Evolutionary conservation across 1,140 invertebrate species (phyloP).

Genomic region (Pseudobourletiella spinata): DNA sequence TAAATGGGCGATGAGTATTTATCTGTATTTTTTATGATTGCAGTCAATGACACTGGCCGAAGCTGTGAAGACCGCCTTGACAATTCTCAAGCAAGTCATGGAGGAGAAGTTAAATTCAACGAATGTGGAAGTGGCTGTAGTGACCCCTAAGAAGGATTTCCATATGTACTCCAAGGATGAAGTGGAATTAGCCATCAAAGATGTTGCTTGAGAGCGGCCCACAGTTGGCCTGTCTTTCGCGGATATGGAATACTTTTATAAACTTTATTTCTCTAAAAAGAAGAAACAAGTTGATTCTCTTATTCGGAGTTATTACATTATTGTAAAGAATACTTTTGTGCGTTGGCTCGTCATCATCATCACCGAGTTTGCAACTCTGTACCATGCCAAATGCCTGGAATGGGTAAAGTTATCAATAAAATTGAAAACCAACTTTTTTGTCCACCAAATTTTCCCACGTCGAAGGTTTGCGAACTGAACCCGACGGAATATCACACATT

Average conservation of each 20-base stretch:
- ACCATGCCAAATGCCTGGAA: too few species aligned
- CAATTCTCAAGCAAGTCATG: conserved; percentile 99
- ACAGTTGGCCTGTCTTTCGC: too few species aligned
- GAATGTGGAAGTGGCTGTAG: conserved; percentile 96
- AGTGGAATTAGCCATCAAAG: conserved; percentile 74
- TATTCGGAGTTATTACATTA: background rate
- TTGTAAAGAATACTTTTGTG: background rate
- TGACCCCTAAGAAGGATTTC: conserved; percentile 74
- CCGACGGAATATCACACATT: too few species aligned
- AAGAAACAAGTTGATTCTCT: too few species aligned
- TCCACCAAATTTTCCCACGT: too few species aligned
- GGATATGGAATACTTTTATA: too few species aligned
- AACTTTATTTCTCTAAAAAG: too few species aligned
- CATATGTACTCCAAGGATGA: conserved; percentile 86
- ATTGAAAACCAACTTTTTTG: too few species aligned
- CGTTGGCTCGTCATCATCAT: background rate
- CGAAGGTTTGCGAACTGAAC: too few species aligned
- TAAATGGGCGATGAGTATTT: too few species aligned
- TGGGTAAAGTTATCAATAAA: too few species aligned
- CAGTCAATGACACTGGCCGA: conserved; percentile 95
- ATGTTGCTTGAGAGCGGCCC: conserved; percentile 7
- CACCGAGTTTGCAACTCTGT: background rate
- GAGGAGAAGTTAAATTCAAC: conserved; percentile 96
- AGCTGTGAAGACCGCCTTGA: conserved; percentile 81
- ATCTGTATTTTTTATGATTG: too few species aligned